Conservation (phyloP, 2,797 vertebrate species). For the Mormyrus proboscirostris region DNA sequence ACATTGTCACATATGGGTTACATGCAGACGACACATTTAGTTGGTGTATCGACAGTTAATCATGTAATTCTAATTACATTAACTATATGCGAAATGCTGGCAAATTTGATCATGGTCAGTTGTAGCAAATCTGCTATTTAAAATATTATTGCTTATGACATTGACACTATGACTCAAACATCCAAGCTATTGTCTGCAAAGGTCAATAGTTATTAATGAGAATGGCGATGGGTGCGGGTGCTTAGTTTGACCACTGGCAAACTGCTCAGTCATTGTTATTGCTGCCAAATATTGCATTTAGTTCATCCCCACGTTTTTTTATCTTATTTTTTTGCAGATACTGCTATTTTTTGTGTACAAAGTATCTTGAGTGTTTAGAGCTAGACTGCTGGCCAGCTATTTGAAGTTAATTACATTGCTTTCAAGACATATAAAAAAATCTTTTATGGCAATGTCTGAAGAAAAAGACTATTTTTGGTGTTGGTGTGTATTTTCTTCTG, state of each 20-base stretch:
- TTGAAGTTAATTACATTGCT: slow-evolving; percentile 8
- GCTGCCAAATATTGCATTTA: background rate
- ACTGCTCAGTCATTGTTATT: background rate
- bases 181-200: background rate
- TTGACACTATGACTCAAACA: background rate
- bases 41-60: no score
- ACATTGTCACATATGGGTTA: no score
- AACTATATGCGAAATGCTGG: background rate
- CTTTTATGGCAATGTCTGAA: background rate
- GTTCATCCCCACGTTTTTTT: background rate
- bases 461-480: background rate
- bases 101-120: background rate
- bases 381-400: background rate
- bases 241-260: background rate
- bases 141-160: background rate
- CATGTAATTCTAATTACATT: background rate
- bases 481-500: background rate
- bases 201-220: background rate
- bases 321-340: background rate
- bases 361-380: background rate
- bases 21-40: no score
- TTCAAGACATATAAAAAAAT: background rate
- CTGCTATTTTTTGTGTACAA: background rate
- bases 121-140: background rate
- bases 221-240: background rate